Base-by-base conservation (phyloP, 1,140 invertebrate species). In the Temnothorax nylanderi region DNA sequence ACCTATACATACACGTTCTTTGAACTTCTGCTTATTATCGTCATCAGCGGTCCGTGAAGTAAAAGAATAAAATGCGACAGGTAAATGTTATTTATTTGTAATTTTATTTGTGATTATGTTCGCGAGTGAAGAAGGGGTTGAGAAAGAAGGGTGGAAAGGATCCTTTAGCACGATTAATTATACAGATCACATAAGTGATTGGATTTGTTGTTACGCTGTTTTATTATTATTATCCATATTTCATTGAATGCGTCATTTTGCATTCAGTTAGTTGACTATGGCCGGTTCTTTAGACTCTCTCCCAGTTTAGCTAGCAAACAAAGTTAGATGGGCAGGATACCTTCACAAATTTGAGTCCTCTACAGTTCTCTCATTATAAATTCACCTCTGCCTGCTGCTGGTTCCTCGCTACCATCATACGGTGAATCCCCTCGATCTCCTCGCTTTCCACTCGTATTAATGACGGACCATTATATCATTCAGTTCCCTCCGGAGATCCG, bases 321-420 rank as follows among this genome's bases (percentile, higher is more conserved):
- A 85, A 86, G 62, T 72, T 74, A 65, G 65, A 65, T 89, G 92
- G 90, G 87, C 86, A 85, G 72, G 87, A 86, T 92, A 93, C 93
- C 93, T 94, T 95, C 93, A 89, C 94, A 95, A 95, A 95, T 95
- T 92, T 92, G 88, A 94, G 89, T 94, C 93, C 93, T 95, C 93
- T 90, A 93, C 92, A 91, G 92, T 91, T 95, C 95, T 95, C 65
- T 69, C 94, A 95, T 95, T 95, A 95, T 95, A 95, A 95, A 95
- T 95, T 93, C 94, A 94, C 93, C 92, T 89, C 85, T 86, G 32
- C 89, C 85, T 13, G 34, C 67, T 26, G 21, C 26, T 7, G 8
- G 32, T 44, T 49, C 47, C 67, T 77, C 84, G 74, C 56, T 72
- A 56, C 65, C 75, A 54, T 78, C 69, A 78, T 87, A 90, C 60